Evolutionary conservation across 2,113 vertebrate genomes (phyloP).

Genomic region (Syngnathus typhle): DNA sequence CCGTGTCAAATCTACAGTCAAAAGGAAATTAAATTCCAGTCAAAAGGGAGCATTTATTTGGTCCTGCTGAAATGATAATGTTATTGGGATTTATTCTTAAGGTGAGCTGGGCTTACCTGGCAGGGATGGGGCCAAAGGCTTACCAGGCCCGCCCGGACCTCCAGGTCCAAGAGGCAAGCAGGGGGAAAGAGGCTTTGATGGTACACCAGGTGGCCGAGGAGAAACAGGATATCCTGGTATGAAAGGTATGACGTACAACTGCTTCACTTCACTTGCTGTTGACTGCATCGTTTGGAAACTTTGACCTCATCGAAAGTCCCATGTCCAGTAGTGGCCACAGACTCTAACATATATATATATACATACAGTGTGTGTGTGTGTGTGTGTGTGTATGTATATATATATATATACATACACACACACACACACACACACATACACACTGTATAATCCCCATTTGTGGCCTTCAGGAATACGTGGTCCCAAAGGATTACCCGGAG

Average conservation of each 20-base stretch:
- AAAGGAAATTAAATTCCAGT: not conserved
- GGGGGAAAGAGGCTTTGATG: conserved; percentile 44
- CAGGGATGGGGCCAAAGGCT: conserved; percentile 4
- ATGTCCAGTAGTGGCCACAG: not conserved
- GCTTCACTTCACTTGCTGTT: not conserved
- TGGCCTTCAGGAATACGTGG: conserved; percentile 26
- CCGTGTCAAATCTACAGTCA: not conserved
- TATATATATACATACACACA: too few relatives aligned
- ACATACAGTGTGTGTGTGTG: too few relatives aligned
- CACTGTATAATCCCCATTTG: not conserved
- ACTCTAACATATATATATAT: not conserved
- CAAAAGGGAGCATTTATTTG: not conserved
- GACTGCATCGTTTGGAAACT: not conserved
- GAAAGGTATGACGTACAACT: conserved; percentile 29
- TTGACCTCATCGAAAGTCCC: not conserved
- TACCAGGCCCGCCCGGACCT: conserved; percentile 35
- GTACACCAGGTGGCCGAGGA: conserved; percentile 31
- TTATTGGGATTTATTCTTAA: conserved; percentile 15
- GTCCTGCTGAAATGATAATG: conserved; percentile 1
- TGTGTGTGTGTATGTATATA: too few relatives aligned
- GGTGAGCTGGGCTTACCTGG: conserved; percentile 41
- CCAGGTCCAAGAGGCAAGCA: conserved; percentile 35
- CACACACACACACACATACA: too few relatives aligned
- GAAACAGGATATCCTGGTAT: conserved; percentile 30
- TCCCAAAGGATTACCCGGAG: conserved; percentile 30